phyloP scores from a whole-genome alignment of 2,888 invertebrate genomes.

The Norana najaformis region DNA sequence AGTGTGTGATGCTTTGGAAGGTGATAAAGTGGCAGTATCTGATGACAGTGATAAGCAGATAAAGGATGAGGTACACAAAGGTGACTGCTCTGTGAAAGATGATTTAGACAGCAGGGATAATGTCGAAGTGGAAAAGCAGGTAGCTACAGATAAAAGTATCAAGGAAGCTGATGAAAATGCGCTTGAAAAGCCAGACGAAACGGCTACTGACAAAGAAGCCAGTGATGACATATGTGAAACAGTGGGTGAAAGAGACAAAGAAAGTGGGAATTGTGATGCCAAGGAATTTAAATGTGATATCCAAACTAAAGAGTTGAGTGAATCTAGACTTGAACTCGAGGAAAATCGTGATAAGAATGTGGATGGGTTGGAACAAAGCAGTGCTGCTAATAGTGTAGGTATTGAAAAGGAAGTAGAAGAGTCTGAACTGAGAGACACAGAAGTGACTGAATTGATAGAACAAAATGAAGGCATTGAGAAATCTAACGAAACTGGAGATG shows the following conservation, averaged over 20 bases:
- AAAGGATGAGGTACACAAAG: background rate
- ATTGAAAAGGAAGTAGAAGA: no score
- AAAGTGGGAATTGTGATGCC: no score
- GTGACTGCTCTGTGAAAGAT: background rate
- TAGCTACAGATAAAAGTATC: background rate
- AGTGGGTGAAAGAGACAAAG: background rate
- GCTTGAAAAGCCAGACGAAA: background rate
- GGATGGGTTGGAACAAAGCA: no score
- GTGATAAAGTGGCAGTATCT: background rate
- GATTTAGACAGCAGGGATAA: background rate
- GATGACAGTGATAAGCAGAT: background rate
- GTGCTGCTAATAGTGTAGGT: background rate
- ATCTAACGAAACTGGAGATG: background rate
- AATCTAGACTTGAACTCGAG: no score
- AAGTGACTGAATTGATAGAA: background rate
- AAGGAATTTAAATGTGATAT: no score
- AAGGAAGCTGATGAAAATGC: background rate
- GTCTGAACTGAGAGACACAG: background rate
- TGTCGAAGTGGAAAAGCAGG: background rate
- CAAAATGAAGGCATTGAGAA: background rate
- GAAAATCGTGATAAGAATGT: background rate
- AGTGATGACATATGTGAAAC: background rate
- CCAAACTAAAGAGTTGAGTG: no score
- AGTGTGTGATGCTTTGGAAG: background rate
- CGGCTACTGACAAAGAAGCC: background rate